A percentile compares a stretch with the other conserved stretches of the same genome.
Evolutionary conservation across 2,797 vertebrate genomes (phyloP).

Genomic region (Schizopygopsis pylzovi): DNA sequence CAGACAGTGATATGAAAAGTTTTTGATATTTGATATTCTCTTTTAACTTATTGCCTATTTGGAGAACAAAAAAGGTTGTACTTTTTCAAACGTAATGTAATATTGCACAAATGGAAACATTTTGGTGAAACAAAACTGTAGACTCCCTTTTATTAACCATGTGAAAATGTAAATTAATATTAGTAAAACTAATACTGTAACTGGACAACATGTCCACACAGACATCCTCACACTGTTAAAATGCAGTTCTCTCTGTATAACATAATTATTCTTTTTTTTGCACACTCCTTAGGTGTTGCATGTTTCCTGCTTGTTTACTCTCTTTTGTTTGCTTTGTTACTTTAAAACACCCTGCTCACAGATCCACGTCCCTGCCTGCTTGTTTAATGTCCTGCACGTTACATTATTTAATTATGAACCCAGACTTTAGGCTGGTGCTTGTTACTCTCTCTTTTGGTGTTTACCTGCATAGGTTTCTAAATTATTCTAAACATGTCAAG

Average conservation of each 20-base stretch:
- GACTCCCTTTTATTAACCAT: not conserved
- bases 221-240: not conserved
- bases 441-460: not conserved
- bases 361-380: not conserved
- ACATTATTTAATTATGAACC: constrained; percentile 2
- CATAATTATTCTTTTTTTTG: not conserved
- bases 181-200: not conserved
- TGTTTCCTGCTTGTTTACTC: not conserved
- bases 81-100: not conserved
- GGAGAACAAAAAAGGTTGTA: not conserved
- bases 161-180: not conserved
- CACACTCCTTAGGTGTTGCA: not conserved
- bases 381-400: not conserved
- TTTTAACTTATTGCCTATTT: not conserved
- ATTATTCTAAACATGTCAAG: no score
- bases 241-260: not conserved
- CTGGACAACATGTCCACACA: not conserved
- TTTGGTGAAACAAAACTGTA: not conserved
- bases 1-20: not conserved
- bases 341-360: not conserved
- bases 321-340: not conserved
- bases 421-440: not conserved
- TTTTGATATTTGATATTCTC: not conserved
- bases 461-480: not conserved
- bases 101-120: not conserved